Evolutionary conservation across 2,888 invertebrate species (phyloP).

Genomic region (Notodonta ziczac): DNA sequence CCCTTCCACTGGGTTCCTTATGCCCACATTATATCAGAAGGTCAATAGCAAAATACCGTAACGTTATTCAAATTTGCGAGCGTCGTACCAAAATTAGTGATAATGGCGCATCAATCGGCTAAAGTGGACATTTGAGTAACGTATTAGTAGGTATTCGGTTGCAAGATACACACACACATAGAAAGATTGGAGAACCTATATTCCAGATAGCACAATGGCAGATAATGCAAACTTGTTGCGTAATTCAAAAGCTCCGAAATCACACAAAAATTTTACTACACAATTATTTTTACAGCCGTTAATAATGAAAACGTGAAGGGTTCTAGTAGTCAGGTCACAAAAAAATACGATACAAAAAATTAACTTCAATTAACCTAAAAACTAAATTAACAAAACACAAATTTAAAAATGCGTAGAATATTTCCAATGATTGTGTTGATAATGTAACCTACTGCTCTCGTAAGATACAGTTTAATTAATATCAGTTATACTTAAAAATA

Average conservation of each 20-base stretch:
- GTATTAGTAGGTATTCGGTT: no score
- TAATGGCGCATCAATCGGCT: no score
- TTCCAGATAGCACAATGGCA: no score
- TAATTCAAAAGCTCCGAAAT: background rate
- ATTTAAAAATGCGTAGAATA: background rate
- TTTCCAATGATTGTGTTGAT: background rate
- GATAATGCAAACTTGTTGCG: background rate
- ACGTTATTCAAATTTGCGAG: no score
- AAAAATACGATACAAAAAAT: background rate
- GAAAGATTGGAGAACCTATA: no score
- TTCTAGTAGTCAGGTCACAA: background rate
- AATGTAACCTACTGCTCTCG: background rate
- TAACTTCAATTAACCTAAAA: background rate
- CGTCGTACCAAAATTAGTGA: no score
- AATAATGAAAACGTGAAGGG: background rate
- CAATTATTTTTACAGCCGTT: no score
- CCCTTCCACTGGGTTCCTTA: background rate
- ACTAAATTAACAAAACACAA: background rate
- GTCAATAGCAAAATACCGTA: no score
- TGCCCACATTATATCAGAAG: no score
- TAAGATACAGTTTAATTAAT: background rate
- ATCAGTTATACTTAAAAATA: background rate
- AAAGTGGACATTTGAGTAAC: no score
- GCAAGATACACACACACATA: no score
- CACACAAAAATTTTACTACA: background rate